Evolutionary conservation across 2,888 invertebrate species (phyloP).

Genomic region (Eucriotettix oculatus): DNA sequence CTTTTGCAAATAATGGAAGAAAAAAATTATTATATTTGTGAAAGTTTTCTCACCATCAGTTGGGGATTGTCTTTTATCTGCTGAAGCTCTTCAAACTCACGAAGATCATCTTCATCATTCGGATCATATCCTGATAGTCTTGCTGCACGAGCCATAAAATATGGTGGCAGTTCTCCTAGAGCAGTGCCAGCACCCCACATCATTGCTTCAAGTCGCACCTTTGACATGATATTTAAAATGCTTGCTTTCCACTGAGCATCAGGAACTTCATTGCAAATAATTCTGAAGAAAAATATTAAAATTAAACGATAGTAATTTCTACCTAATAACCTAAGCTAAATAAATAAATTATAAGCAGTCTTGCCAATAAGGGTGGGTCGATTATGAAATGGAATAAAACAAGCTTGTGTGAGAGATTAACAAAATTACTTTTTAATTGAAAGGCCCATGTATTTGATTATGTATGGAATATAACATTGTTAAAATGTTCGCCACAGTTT

Average conservation of each 20-base stretch:
- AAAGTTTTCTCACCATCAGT: slow-evolving; percentile 13
- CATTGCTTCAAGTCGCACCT: slow-evolving; percentile 81
- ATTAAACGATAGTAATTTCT: too few species aligned
- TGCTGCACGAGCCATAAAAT: slow-evolving; percentile 98
- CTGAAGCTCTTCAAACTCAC: slow-evolving; percentile 54
- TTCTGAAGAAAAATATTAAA: slow-evolving; percentile 41
- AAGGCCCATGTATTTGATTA: too few species aligned
- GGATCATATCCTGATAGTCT: slow-evolving; percentile 42
- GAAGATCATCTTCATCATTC: slow-evolving; percentile 50
- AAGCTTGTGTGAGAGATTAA: too few species aligned
- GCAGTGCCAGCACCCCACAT: slow-evolving; percentile 98
- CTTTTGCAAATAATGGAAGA: too few species aligned
- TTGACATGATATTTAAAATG: slow-evolving; percentile 86
- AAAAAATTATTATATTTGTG: background rate
- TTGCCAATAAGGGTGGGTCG: too few species aligned
- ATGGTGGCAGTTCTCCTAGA: slow-evolving; percentile 96
- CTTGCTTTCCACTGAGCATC: slow-evolving; percentile 49
- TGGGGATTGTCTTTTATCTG: slow-evolving; percentile 33
- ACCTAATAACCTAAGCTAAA: too few species aligned
- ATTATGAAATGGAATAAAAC: too few species aligned
- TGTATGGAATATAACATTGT: too few species aligned
- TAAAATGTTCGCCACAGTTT: too few species aligned
- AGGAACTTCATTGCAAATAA: slow-evolving; percentile 69
- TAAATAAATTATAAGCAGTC: too few species aligned
- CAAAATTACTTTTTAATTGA: too few species aligned